A percentile compares a stretch with the other conserved stretches of the same genome.
phyloP scores from a whole-genome alignment of 2,797 vertebrate genomes.

The Microhierax caerulescens region DNA sequence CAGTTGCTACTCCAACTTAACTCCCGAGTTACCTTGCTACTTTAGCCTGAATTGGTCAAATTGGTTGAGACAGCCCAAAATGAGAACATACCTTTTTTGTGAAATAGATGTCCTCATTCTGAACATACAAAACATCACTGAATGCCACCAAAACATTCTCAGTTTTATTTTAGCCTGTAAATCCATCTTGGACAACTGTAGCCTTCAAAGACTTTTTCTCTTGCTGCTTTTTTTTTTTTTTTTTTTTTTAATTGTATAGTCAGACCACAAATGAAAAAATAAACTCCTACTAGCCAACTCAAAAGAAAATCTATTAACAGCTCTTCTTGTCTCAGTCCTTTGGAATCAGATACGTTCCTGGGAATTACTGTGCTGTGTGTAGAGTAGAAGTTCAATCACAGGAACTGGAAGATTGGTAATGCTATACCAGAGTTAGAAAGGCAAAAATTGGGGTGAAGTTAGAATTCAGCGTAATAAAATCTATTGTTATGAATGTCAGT shows the following conservation, averaged over 20 bases:
- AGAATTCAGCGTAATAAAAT: background rate
- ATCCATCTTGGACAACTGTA: background rate
- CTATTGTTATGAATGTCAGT: background rate
- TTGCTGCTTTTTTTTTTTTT: background rate
- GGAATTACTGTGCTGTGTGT: background rate
- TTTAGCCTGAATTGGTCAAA: background rate
- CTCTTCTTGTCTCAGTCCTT: background rate
- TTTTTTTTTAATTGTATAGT: background rate
- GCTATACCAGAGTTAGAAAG: background rate
- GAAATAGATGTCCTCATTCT: background rate
- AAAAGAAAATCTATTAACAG: constrained; percentile 8
- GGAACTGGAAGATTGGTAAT: background rate
- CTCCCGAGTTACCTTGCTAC: background rate
- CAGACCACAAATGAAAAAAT: background rate
- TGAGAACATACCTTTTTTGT: background rate
- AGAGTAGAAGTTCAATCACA: background rate
- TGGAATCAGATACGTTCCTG: background rate
- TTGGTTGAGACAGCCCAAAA: background rate
- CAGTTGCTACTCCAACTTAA: background rate
- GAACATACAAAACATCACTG: background rate
- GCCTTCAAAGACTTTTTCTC: background rate
- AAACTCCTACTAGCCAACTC: background rate
- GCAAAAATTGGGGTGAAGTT: background rate
- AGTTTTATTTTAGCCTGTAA: background rate
- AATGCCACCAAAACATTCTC: background rate